These are phyloP conservation scores for Hydrozoanthus tunicans DNA, from an alignment of 64 coral and sea anemone genomes.

Conservation along the genomic window DNA sequence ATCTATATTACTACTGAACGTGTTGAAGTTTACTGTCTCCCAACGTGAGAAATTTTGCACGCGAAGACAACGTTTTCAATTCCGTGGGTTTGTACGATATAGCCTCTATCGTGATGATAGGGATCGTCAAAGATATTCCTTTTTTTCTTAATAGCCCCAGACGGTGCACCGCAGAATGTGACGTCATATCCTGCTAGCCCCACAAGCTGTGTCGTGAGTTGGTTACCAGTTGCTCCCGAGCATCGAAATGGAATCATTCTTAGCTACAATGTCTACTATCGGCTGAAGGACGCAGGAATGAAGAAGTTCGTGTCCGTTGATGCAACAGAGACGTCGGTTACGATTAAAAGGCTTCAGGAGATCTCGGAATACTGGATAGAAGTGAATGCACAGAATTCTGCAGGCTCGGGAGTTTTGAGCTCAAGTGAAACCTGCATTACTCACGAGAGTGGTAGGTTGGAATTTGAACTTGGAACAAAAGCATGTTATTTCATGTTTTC, in stretches of 20 bases:
- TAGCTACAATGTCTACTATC: background rate
- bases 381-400: conserved; percentile 4
- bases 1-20: too few relatives aligned
- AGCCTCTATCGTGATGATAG: background rate
- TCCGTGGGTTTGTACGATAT: too few relatives aligned
- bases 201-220: background rate
- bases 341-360: background rate
- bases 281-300: background rate
- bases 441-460: conserved; percentile 12
- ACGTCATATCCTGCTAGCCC: background rate
- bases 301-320: background rate
- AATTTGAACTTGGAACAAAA: background rate
- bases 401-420: background rate
- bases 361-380: background rate
- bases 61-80: background rate
- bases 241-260: conserved; percentile 14
- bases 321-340: background rate
- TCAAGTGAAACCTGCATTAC: background rate
- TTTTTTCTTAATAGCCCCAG: conserved; percentile 12
- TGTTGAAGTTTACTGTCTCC: too few relatives aligned
- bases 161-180: conserved; percentile 10
- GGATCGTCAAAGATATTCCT: background rate
- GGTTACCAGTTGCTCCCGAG: background rate
- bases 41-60: too few relatives aligned
- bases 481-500: background rate